Evolutionary conservation across 2,797 vertebrate genomes (phyloP).

Genomic region (Gorsachius magnificus): DNA sequence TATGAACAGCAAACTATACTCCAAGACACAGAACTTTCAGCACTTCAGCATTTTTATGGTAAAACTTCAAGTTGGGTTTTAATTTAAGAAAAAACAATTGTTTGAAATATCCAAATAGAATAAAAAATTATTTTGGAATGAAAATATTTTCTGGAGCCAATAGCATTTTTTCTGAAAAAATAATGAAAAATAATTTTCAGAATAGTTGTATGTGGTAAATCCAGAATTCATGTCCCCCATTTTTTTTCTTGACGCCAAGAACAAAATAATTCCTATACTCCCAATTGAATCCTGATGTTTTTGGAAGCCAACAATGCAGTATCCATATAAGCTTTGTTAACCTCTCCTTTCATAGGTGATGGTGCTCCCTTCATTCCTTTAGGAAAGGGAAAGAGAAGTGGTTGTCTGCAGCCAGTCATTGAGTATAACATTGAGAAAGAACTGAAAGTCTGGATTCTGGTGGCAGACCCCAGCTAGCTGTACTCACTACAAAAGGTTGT

Average conservation of each 20-base stretch:
- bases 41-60: neutral
- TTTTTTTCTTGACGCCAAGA: neutral
- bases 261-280: neutral
- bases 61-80: neutral
- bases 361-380: neutral
- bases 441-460: neutral
- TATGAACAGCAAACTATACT: neutral
- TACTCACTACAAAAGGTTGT: neutral
- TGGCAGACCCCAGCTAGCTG: neutral
- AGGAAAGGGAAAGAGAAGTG: neutral
- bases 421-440: neutral
- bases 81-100: neutral
- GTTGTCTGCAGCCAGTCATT: neutral
- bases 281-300: neutral
- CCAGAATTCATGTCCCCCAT: neutral
- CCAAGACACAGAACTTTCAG: neutral
- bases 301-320: neutral
- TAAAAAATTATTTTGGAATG: neutral
- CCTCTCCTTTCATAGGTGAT: neutral
- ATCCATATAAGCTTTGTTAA: neutral
- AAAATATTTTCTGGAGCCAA: neutral
- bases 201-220: neutral
- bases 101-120: neutral
- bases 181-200: neutral
- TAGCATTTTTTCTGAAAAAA: neutral